Evolutionary conservation across 2,888 invertebrate species (phyloP), one percentile per base, ranked within the genome.

Genomic region (Caenorhabditis uteleia): DNA sequence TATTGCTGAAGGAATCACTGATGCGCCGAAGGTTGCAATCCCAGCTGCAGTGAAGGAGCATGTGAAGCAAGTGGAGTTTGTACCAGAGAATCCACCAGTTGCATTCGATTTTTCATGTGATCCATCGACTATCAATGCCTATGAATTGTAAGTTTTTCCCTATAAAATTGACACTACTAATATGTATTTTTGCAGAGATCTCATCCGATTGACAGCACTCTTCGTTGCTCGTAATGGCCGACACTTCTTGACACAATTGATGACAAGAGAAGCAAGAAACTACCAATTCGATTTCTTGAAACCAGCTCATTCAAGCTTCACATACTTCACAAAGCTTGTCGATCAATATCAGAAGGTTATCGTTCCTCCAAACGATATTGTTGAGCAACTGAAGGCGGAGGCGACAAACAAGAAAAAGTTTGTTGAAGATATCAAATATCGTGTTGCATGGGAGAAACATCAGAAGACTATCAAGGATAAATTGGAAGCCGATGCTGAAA

Each of bases 311-410:
- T 95, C 95, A 0, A 88, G 97, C 12, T 99, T 98, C 84, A 93
- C 92, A 81, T 99, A 98, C 85, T 99, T 99, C 83, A 97, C 97
- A 0, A 92, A 95, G 80, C 88, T 99, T 0, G 87, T 99, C 43
- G 97, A 98, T 83, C 98, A 99, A 84, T 99, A 99, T 82, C 97
- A 97, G 0, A 98, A 98, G 87, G 90, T 95, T 18, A 87, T 97
- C 5, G 91, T 97, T 80, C 97, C 95, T 0, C 92, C 95, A 0
- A 97, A 95, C 84, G 71, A 65, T 40, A 62, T 82, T 29, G 71
- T 78, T 8, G 62, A 68, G 7, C 71, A 78, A 16, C 56, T 82
- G 38, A 48, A 51, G 25, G 53, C 50, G 3, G 79, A 80, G 26
- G 77, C 83, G 50, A 65, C 49, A 12, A 72, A 70, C 34, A 67